Evolutionary conservation across 2,888 invertebrate genomes (phyloP).

Genomic region (Limnephilus rhombicus): DNA sequence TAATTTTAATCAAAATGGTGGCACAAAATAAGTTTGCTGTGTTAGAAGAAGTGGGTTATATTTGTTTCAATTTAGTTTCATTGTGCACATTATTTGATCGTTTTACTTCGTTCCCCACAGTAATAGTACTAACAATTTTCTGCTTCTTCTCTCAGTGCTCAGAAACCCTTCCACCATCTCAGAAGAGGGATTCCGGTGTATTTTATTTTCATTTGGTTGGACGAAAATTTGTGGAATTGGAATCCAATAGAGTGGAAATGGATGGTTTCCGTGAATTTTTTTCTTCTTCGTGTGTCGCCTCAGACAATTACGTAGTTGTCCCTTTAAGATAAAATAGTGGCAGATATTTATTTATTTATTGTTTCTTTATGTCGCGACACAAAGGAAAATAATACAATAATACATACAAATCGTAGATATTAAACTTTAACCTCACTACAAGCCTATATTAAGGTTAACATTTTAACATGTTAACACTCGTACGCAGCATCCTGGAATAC

Average conservation of each 20-base stretch:
- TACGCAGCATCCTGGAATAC: too few species aligned
- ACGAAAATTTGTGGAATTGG: constrained; percentile 38
- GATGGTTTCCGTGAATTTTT: not conserved
- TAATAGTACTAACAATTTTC: not conserved
- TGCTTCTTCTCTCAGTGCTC: not conserved
- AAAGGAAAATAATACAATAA: too few species aligned
- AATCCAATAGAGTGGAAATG: constrained; percentile 7
- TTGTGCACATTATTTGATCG: not conserved
- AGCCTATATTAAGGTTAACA: too few species aligned
- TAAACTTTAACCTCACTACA: too few species aligned
- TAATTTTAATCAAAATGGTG: too few species aligned
- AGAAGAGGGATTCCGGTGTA: constrained; percentile 16
- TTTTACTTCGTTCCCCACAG: not conserved
- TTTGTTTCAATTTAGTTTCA: not conserved
- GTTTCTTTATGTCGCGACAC: too few species aligned
- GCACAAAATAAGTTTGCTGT: too few species aligned
- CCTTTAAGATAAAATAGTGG: not conserved
- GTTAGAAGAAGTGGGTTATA: too few species aligned
- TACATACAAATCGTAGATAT: too few species aligned
- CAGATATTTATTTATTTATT: not conserved
- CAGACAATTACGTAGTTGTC: not conserved
- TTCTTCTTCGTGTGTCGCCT: not conserved
- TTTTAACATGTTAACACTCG: too few species aligned
- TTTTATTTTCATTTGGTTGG: constrained; percentile 41
- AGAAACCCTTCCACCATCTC: constrained; percentile 26